phyloP scores from a whole-genome alignment of 2,888 invertebrate genomes.

The Sympetrum striolatum region DNA sequence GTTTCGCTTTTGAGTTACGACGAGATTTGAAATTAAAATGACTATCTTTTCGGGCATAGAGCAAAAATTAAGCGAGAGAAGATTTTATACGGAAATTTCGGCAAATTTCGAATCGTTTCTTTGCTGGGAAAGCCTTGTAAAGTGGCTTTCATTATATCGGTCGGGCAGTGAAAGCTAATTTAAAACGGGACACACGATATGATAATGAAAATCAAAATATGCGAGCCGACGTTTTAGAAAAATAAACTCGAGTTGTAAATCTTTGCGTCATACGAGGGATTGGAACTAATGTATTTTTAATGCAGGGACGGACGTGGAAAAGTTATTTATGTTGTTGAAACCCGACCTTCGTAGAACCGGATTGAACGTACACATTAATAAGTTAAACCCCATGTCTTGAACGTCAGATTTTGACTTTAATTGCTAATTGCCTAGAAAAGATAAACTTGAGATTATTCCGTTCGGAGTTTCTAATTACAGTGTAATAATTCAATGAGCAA shows the following conservation, averaged over 20 bases:
- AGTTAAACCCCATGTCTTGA: not conserved
- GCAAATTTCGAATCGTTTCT: not conserved
- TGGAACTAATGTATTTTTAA: constrained; percentile 30
- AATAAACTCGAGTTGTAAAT: constrained; percentile 7
- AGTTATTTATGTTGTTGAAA: constrained; percentile 9
- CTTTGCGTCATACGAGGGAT: not conserved
- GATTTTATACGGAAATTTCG: not conserved
- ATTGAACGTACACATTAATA: not conserved
- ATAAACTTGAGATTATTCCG: not conserved
- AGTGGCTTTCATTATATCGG: not conserved
- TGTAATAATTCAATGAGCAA: not conserved
- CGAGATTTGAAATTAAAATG: not conserved
- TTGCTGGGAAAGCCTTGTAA: not conserved
- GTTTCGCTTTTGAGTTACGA: not conserved
- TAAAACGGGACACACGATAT: not conserved
- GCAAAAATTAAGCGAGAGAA: not conserved
- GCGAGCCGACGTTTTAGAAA: not conserved
- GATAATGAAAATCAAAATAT: constrained; percentile 9
- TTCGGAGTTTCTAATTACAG: not conserved
- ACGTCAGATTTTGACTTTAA: not conserved
- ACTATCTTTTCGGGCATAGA: not conserved
- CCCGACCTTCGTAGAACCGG: constrained; percentile 15
- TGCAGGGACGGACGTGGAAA: not conserved
- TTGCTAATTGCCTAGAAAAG: constrained; percentile 6
- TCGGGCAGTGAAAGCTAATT: not conserved